Percentiles rank a stretch among this genome's conserved stretches.
These are phyloP conservation scores for Sinocyclocheilus anophthalmus DNA, from an alignment of 2,113 vertebrate genomes.

Conservation along the genomic window DNA sequence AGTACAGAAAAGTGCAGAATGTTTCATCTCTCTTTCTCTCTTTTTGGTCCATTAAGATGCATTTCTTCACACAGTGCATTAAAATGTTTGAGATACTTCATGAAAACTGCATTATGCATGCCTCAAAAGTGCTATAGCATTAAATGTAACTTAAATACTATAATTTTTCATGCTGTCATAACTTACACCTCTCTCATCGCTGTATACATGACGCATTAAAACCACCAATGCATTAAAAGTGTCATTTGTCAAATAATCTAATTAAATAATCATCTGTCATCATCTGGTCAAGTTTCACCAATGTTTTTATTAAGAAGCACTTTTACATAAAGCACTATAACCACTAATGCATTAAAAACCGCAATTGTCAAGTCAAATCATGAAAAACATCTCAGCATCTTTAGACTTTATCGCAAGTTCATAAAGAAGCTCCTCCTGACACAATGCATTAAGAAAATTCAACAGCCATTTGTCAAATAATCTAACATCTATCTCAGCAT, in stretches of 20 bases:
- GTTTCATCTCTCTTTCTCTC: background rate
- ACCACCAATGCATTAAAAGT: background rate
- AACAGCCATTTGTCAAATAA: background rate
- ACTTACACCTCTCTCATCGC: background rate
- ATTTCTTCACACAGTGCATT: background rate
- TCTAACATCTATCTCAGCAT: background rate
- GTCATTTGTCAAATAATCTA: background rate
- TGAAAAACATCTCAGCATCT: background rate
- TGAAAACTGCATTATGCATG: background rate
- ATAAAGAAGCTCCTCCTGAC: background rate
- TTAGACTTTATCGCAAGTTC: background rate
- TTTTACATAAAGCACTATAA: background rate
- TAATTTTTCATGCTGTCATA: background rate
- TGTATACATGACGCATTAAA: background rate
- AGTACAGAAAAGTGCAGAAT: background rate
- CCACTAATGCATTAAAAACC: background rate
- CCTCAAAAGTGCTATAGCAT: background rate
- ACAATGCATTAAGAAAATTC: background rate
- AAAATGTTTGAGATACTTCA: background rate
- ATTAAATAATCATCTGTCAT: background rate
- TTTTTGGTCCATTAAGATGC: background rate
- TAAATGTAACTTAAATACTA: background rate
- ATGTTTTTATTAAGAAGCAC: background rate
- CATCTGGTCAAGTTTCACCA: background rate
- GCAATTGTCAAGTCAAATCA: background rate